A percentile compares a stretch with the other conserved stretches of the same genome.
phyloP scores from a whole-genome alignment of 2,113 vertebrate genomes.

The Leucosticte australis region DNA sequence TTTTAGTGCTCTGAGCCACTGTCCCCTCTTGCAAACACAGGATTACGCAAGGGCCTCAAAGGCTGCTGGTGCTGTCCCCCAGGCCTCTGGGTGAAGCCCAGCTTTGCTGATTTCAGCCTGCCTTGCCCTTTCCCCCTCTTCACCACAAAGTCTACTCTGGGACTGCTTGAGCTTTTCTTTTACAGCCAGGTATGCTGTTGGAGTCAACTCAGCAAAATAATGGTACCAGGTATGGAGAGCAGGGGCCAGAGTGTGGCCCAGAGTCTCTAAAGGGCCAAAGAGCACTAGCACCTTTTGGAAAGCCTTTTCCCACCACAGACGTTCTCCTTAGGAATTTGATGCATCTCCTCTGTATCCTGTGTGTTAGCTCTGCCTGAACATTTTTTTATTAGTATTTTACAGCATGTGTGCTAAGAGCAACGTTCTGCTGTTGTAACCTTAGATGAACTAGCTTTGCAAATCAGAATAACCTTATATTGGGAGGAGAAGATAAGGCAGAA shows the following conservation, averaged over 20 bases:
- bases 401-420: background rate
- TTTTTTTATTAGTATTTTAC: background rate
- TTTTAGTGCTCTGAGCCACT: background rate
- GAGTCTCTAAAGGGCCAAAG: background rate
- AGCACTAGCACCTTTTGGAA: background rate
- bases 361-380: background rate
- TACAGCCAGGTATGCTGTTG: background rate
- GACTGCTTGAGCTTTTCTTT: background rate
- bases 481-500: background rate
- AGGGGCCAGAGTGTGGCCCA: too few relatives aligned
- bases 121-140: background rate
- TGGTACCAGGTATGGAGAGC: background rate
- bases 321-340: background rate
- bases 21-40: background rate
- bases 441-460: background rate
- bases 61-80: background rate
- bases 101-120: background rate
- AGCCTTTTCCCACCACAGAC: background rate
- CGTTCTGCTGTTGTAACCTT: background rate
- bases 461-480: background rate
- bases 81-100: background rate
- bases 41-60: background rate
- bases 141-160: fast-evolving
- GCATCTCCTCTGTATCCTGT: background rate
- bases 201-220: background rate